phyloP scores from a whole-genome alignment of 2,888 invertebrate species.

The Leptothorax acervorum region DNA sequence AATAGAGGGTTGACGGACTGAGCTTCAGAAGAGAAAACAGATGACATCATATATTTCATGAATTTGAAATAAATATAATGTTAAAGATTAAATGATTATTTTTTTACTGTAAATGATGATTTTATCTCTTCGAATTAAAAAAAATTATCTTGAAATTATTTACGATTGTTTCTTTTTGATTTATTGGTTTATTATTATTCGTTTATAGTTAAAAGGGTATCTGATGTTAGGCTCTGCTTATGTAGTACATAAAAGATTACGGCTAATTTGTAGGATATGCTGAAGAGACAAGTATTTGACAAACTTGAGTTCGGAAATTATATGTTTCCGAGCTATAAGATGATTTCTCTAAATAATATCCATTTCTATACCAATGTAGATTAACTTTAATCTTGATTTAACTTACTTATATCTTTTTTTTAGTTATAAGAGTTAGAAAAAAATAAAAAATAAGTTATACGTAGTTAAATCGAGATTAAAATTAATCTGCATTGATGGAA shows the following conservation, averaged over 20 bases:
- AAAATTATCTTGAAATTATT: background rate
- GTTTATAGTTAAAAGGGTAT: background rate
- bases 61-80: conserved; percentile 4
- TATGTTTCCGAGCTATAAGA: conserved; percentile 2
- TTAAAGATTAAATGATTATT: background rate
- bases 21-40: background rate
- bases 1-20: background rate
- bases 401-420: too few relatives aligned
- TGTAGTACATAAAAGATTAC: background rate
- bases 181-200: background rate
- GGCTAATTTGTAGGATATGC: background rate
- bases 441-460: too few relatives aligned
- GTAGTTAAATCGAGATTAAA: too few relatives aligned
- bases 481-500: too few relatives aligned
- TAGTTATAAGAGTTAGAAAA: too few relatives aligned
- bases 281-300: background rate
- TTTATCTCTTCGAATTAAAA: background rate
- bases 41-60: background rate
- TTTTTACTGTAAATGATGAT: background rate
- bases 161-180: background rate
- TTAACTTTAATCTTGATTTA: too few relatives aligned
- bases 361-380: too few relatives aligned
- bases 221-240: background rate
- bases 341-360: background rate
- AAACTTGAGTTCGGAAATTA: conserved; percentile 21